Evolutionary conservation across 2,888 invertebrate species (phyloP).

Genomic region (Orthosia incerta): DNA sequence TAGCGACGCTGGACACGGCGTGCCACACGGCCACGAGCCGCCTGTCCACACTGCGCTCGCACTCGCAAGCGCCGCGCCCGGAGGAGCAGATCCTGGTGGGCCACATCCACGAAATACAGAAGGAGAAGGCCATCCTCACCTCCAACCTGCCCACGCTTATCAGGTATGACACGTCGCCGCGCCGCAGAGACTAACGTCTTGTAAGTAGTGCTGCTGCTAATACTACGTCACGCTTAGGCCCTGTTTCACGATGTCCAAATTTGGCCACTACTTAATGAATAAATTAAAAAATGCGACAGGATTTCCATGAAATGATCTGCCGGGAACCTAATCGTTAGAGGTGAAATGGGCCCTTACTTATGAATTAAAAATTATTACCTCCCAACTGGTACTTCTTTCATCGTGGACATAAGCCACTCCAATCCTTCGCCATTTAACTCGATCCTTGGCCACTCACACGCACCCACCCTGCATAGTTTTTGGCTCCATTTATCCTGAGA

Average conservation of each 20-base stretch:
- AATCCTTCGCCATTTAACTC: background rate
- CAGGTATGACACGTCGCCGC: conserved; percentile 68
- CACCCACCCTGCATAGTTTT: background rate
- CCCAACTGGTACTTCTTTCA: background rate
- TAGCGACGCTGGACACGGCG: conserved; percentile 97
- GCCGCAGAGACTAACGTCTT: background rate
- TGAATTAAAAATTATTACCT: background rate
- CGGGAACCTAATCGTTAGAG: no score
- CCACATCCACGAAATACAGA: conserved; percentile 95
- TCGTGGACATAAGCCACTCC: background rate
- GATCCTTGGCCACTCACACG: background rate
- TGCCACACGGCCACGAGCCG: conserved; percentile 96
- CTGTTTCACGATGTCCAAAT: no score
- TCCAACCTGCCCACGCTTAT: conserved; percentile 95
- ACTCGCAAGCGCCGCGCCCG: conserved; percentile 89
- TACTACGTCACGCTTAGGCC: background rate
- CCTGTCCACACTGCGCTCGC: conserved; percentile 93
- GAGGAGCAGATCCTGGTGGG: conserved; percentile 94
- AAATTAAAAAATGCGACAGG: no score
- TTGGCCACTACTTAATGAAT: no score
- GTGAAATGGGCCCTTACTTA: background rate
- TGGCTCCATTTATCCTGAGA: background rate
- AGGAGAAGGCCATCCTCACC: conserved; percentile 95
- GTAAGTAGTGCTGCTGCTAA: conserved; percentile 14
- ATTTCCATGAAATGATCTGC: no score